Conservation (phyloP, 2,888 invertebrate genomes). For the Hypselothyrea guttata region DNA sequence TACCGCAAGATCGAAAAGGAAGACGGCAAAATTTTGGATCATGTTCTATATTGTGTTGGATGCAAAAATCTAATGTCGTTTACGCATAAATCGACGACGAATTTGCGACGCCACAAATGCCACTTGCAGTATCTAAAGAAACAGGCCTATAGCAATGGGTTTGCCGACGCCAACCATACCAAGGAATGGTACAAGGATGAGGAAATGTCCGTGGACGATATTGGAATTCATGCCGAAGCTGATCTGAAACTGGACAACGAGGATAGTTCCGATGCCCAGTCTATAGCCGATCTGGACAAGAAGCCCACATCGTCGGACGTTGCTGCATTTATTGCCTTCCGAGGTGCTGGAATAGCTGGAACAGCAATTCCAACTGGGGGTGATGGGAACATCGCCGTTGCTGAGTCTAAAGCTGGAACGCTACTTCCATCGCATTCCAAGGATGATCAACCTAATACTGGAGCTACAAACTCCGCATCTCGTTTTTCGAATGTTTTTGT, state of each 20-base stretch:
- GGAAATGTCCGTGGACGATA: slow-evolving; percentile 37
- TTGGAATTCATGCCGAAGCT: slow-evolving; percentile 27
- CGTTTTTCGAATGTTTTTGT: slow-evolving; percentile 28
- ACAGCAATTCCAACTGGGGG: too few relatives aligned
- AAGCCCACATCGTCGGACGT: slow-evolving; percentile 49
- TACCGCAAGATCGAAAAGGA: slow-evolving; percentile 59
- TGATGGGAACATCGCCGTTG: not conserved
- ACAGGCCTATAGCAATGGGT: slow-evolving; percentile 30
- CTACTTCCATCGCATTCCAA: slow-evolving; percentile 7
- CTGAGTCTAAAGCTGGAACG: not conserved
- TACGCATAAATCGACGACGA: slow-evolving; percentile 62
- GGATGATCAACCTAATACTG: slow-evolving; percentile 18
- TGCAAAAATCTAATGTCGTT: slow-evolving; percentile 62
- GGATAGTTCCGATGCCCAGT: slow-evolving; percentile 19
- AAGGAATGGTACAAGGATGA: slow-evolving; percentile 43
- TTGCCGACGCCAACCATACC: slow-evolving; percentile 22
- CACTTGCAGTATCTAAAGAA: slow-evolving; percentile 61
- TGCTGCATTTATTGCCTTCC: slow-evolving; percentile 43
- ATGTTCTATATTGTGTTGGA: slow-evolving; percentile 57
- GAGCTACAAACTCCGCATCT: slow-evolving; percentile 14
- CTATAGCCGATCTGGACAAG: slow-evolving; percentile 34
- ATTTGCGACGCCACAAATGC: slow-evolving; percentile 56
- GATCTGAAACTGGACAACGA: slow-evolving; percentile 41
- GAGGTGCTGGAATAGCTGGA: slow-evolving; percentile 19
- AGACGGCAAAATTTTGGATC: slow-evolving; percentile 56